Evolutionary conservation across 2,888 invertebrate genomes (phyloP).

Genomic region (Cremastinae sp.): DNA sequence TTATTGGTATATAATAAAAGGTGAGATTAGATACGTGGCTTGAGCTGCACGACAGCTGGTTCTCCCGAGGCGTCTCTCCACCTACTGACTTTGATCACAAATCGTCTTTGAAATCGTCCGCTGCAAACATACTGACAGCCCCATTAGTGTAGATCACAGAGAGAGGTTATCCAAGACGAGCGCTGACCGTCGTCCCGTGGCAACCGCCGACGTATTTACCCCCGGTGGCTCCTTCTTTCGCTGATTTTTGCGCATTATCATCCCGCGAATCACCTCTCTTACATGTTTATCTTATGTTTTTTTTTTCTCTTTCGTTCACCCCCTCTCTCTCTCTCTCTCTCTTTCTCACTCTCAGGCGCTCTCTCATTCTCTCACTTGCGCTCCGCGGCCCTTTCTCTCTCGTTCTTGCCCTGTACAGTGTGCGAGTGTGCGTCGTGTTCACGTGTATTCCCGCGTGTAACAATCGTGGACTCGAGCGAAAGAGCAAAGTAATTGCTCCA

Average conservation of each 20-base stretch:
- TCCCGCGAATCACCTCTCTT: constrained; percentile 4
- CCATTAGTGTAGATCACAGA: constrained; percentile 77
- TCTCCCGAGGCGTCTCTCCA: constrained; percentile 79
- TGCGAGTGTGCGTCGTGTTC: no score
- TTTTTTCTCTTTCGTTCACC: constrained; percentile 4
- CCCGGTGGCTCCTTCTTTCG: constrained; percentile 40
- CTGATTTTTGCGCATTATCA: constrained; percentile 28
- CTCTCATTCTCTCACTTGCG: constrained; percentile 3
- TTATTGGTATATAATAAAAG: constrained; percentile 80
- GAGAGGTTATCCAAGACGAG: constrained; percentile 64
- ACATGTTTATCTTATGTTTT: background rate
- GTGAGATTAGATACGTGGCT: constrained; percentile 81
- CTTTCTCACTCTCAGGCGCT: background rate
- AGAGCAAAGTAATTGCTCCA: constrained; percentile 27
- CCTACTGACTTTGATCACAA: constrained; percentile 80
- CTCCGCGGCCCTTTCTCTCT: background rate
- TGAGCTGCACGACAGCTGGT: constrained; percentile 79
- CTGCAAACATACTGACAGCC: constrained; percentile 80
- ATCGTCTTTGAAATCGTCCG: constrained; percentile 80
- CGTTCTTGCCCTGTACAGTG: background rate
- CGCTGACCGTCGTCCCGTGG: constrained; percentile 35
- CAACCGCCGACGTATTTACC: constrained; percentile 23
- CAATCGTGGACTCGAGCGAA: constrained; percentile 3
- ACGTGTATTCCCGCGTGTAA: background rate
- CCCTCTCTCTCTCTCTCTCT: constrained; percentile 2